Percentiles rank a stretch among this genome's conserved stretches.
Conservation (phyloP, 2,797 vertebrate genomes). For the Allobates femoralis region DNA sequence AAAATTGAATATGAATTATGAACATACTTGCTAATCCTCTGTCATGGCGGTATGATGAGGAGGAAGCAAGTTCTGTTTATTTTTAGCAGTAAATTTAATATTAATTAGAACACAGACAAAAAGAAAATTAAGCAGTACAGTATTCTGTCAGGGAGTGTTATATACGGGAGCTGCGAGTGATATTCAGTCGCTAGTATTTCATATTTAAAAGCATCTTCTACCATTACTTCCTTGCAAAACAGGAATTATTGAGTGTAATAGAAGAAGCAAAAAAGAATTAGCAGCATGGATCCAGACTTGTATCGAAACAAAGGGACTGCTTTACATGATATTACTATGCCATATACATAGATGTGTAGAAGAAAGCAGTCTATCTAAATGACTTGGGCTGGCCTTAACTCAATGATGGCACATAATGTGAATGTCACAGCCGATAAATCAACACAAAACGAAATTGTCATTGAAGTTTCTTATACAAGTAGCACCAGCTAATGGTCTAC, state of each 20-base stretch:
- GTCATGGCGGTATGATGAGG: slow-evolving; percentile 28
- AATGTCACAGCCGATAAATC: not conserved
- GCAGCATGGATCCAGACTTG: not conserved
- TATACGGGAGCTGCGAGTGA: slow-evolving; percentile 1
- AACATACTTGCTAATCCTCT: slow-evolving; percentile 45
- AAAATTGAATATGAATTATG: slow-evolving; percentile 55
- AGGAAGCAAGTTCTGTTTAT: slow-evolving; percentile 31
- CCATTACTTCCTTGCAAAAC: not conserved
- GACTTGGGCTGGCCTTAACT: no score
- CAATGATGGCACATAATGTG: not conserved
- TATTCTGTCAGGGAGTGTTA: slow-evolving; percentile 9
- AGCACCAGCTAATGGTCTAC: not conserved
- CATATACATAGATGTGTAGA: not conserved
- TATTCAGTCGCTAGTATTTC: slow-evolving; percentile 7
- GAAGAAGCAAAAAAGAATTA: not conserved
- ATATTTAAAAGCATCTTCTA: slow-evolving; percentile 10
- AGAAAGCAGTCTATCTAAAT: not conserved
- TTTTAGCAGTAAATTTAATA: slow-evolving; percentile 39
- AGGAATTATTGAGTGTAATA: not conserved
- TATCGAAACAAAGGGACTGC: not conserved
- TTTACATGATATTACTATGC: not conserved
- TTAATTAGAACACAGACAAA: slow-evolving; percentile 14
- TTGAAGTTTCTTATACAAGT: not conserved
- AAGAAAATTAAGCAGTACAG: slow-evolving; percentile 32
- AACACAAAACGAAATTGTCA: not conserved